These are phyloP conservation scores for Turritopsis dohrnii DNA, from an alignment of 30 jellyfish, hydroid and myxozoan species.

Conservation along the genomic window DNA sequence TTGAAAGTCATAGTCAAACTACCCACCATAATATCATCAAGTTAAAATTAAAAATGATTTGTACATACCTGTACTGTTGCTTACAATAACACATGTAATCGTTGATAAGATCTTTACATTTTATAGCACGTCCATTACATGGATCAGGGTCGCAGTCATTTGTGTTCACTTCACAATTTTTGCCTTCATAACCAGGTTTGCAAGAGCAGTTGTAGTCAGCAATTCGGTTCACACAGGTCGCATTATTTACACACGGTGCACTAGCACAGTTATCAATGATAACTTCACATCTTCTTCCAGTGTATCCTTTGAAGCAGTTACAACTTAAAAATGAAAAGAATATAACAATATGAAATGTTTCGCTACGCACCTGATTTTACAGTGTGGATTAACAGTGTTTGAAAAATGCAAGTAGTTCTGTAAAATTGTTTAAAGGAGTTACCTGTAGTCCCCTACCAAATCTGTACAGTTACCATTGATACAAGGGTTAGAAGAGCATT, in stretches of 20 bases:
- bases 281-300: slow-evolving; percentile 51
- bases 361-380: too few species aligned
- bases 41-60: not conserved
- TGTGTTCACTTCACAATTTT: slow-evolving; percentile 57
- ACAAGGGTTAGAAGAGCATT: slow-evolving; percentile 35
- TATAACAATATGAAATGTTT: too few species aligned
- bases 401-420: not conserved
- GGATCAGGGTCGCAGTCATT: slow-evolving; percentile 75
- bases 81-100: slow-evolving; percentile 77
- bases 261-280: slow-evolving; percentile 56
- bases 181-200: slow-evolving; percentile 68
- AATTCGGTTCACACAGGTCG: slow-evolving; percentile 53
- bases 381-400: too few species aligned
- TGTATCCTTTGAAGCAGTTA: slow-evolving; percentile 44
- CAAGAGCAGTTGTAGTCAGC: slow-evolving; percentile 62
- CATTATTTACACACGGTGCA: slow-evolving; percentile 62
- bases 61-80: slow-evolving; percentile 67
- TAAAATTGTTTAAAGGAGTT: not conserved
- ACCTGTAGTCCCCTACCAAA: slow-evolving; percentile 61
- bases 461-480: slow-evolving; percentile 41
- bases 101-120: slow-evolving; percentile 66
- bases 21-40: not conserved
- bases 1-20: not conserved
- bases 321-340: slow-evolving; percentile 33
- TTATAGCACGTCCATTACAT: slow-evolving; percentile 52